These are phyloP conservation scores for Brachyhypopomus occidentalis DNA, from an alignment of 2,113 vertebrate genomes.

Conservation along the genomic window DNA sequence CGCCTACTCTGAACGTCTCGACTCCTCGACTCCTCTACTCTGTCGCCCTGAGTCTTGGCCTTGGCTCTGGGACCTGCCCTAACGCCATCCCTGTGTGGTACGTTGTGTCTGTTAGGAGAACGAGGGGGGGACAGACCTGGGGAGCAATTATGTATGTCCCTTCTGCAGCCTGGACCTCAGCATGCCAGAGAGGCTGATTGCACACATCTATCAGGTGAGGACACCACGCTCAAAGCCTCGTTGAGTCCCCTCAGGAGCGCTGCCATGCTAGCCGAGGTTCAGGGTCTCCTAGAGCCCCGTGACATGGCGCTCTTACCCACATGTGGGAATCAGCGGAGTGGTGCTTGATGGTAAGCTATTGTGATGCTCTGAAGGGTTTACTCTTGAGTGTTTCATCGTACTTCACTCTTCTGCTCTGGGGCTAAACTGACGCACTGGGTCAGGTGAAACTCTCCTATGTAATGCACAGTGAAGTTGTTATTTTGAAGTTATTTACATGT, in stretches of 20 bases:
- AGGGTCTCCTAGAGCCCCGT: slow-evolving; percentile 41
- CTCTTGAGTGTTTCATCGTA: neutral
- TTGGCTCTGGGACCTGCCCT: neutral
- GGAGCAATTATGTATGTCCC: slow-evolving; percentile 81
- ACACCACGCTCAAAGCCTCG: slow-evolving; percentile 21
- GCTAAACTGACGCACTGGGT: neutral
- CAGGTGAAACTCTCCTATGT: neutral
- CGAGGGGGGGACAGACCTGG: slow-evolving; percentile 69
- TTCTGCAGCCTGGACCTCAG: slow-evolving; percentile 92
- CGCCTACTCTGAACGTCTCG: neutral
- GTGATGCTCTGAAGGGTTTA: slow-evolving; percentile 28
- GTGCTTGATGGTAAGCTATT: neutral
- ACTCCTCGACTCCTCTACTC: neutral
- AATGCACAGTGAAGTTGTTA: neutral
- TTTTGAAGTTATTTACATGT: neutral
- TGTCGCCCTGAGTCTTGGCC: neutral
- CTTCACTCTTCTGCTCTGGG: neutral
- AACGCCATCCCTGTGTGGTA: slow-evolving; percentile 22
- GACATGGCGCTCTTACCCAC: neutral
- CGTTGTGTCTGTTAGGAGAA: slow-evolving; percentile 68
- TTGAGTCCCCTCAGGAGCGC: neutral
- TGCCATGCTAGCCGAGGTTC: slow-evolving; percentile 16
- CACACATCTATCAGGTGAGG: slow-evolving; percentile 93
- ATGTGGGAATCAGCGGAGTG: neutral
- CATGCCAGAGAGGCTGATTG: slow-evolving; percentile 89